Percentiles rank a stretch among this genome's conserved stretches.
Conservation (phyloP, 2,797 vertebrate species). For the Catharus ustulatus region DNA sequence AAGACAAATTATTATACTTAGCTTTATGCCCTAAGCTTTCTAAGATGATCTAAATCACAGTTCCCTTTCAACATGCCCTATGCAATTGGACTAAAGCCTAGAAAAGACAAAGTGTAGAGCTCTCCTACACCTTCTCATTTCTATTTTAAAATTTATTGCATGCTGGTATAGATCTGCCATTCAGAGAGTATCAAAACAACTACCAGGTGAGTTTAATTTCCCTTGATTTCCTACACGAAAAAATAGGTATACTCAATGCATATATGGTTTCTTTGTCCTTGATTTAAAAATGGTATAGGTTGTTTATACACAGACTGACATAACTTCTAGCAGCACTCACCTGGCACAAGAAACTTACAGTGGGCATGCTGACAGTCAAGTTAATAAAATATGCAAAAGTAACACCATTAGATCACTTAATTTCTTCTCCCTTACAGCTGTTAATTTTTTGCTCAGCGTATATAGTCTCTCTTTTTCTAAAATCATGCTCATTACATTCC, state of each 20-base stretch:
- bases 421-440: background rate
- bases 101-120: background rate
- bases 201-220: background rate
- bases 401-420: background rate
- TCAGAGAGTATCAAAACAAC: background rate
- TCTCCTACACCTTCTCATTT: background rate
- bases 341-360: background rate
- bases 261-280: background rate
- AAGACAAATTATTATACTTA: conserved; percentile 22
- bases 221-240: background rate
- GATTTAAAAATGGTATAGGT: background rate
- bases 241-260: background rate
- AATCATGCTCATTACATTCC: background rate
- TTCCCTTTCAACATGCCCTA: background rate
- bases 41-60: background rate
- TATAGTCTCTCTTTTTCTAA: background rate
- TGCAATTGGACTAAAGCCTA: background rate
- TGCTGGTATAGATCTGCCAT: background rate
- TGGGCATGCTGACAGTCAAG: background rate
- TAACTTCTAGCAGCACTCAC: background rate
- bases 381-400: background rate
- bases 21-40: background rate
- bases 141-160: background rate
- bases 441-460: background rate
- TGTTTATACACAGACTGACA: background rate